Evolutionary conservation across 2,113 vertebrate species (phyloP), one percentile per base, ranked within the genome.

Genomic region (Jaculus jaculus): DNA sequence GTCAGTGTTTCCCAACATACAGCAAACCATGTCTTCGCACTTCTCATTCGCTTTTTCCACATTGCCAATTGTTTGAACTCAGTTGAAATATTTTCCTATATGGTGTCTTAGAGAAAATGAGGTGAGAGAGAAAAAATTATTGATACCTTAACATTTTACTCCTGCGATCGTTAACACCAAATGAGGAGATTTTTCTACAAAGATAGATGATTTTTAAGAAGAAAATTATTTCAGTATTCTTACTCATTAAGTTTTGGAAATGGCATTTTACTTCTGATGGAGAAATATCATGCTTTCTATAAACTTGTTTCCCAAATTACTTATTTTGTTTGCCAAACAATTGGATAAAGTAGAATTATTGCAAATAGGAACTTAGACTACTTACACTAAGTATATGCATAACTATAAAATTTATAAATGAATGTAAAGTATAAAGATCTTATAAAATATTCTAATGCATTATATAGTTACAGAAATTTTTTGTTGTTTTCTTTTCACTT

Each of bases 71-170:
- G 21, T 80, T 88, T 83, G 34, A 90, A 61, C 28, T 80, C 91
- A 87, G 63, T 34, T 90, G 28, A 58, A 88, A 30, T 87, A 61
- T 78, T 86, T 95, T 94, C 91, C 60, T 89, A 34, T 89, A 75
- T 79, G 79, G 61, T 69, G 93, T 94, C n/a, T 81, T 88, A 88
- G 83, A n/a, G 54, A 71, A 95, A 92, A 78, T 75, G 20, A 83
- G 24, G 82, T 80, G 42, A 30, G n/a, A n/a, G n/a, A n/a, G n/a
- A n/a, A n/a, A n/a, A n/a, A n/a, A n/a, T n/a, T n/a, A 74, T 84
- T 72, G 17, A 37, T 17, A 39, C 26, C 2, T 92, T 83, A 51
- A n/a, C 39, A 73, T 92, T 92, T 92, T 84, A 75, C 9, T 61
- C 11, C 37, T 87, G 6, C 60, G 85, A 34, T 80, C 82, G 7